These are phyloP conservation scores for Hylaea fasciaria DNA, from an alignment of 2,888 invertebrate genomes.

Conservation along the genomic window DNA sequence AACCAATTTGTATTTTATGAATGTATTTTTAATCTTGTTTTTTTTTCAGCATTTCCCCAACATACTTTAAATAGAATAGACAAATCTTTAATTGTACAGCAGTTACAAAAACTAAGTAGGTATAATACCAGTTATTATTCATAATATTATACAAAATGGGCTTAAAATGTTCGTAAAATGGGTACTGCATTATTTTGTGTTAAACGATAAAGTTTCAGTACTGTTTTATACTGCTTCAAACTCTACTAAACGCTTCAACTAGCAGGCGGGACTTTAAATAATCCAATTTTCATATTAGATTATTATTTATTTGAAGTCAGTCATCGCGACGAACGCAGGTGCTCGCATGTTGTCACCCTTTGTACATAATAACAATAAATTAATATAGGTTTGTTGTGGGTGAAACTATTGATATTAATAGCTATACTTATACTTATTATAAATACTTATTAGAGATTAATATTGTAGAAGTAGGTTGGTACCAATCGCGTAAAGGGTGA, in stretches of 20 bases:
- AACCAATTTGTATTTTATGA: too few species aligned
- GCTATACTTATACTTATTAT: neutral
- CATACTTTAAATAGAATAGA: too few species aligned
- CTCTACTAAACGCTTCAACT: conserved; percentile 9
- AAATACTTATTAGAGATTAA: neutral
- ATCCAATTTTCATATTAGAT: conserved; percentile 34
- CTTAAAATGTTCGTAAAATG: too few species aligned
- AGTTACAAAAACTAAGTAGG: too few species aligned
- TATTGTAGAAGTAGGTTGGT: too few species aligned
- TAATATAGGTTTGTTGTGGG: conserved; percentile 18
- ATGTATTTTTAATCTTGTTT: too few species aligned
- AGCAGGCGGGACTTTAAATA: conserved; percentile 23
- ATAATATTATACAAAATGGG: too few species aligned
- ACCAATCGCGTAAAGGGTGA: too few species aligned
- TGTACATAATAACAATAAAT: conserved; percentile 32
- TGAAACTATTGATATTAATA: conserved; percentile 11
- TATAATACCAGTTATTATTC: too few species aligned
- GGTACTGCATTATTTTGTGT: too few species aligned
- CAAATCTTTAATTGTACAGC: too few species aligned
- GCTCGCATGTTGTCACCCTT: conserved; percentile 23
- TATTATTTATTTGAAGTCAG: conserved; percentile 26
- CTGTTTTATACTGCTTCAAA: conserved; percentile 5
- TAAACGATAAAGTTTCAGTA: neutral
- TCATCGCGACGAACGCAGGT: conserved; percentile 33
- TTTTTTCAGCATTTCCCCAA: too few species aligned